Conservation (phyloP, 2,797 vertebrate species). For the Trachurus trachurus region DNA sequence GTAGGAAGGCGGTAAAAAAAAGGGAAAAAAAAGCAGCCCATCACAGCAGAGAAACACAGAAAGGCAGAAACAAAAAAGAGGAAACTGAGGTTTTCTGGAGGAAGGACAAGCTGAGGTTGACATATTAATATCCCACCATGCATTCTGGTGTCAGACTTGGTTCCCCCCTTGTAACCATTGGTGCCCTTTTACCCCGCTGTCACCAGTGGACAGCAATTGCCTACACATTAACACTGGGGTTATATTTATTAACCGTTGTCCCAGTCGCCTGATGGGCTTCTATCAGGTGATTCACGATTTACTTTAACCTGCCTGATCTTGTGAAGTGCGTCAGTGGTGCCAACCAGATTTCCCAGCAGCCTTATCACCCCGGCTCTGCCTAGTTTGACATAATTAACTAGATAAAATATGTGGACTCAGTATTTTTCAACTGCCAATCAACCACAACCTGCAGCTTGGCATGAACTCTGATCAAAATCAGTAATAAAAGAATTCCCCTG, state of each 20-base stretch:
- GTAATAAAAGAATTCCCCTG: too few relatives aligned
- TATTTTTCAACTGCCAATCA: neutral
- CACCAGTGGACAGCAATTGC: neutral
- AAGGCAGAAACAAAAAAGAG: conserved; percentile 37
- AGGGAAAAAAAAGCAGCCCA: neutral
- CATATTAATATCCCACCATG: conserved; percentile 41
- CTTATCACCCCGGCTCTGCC: neutral
- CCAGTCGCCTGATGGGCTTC: neutral
- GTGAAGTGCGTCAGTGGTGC: conserved; percentile 3
- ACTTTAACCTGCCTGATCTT: neutral
- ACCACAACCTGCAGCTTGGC: neutral
- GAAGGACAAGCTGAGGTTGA: conserved; percentile 32
- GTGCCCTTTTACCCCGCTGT: conserved; percentile 26
- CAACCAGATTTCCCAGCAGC: neutral
- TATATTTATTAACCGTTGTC: conserved; percentile 9
- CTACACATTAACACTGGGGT: conserved; percentile 32
- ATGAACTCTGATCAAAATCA: neutral
- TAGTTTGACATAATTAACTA: neutral
- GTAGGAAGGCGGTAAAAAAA: neutral
- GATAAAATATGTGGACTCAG: neutral
- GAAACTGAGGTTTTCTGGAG: conserved; percentile 40
- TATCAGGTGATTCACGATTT: conserved; percentile 10
- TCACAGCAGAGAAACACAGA: neutral
- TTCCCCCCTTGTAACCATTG: conserved; percentile 17
- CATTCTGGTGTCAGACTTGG: conserved; percentile 16